Evolutionary conservation across 2,113 vertebrate genomes (phyloP).

Genomic region (Ciconia stormi): DNA sequence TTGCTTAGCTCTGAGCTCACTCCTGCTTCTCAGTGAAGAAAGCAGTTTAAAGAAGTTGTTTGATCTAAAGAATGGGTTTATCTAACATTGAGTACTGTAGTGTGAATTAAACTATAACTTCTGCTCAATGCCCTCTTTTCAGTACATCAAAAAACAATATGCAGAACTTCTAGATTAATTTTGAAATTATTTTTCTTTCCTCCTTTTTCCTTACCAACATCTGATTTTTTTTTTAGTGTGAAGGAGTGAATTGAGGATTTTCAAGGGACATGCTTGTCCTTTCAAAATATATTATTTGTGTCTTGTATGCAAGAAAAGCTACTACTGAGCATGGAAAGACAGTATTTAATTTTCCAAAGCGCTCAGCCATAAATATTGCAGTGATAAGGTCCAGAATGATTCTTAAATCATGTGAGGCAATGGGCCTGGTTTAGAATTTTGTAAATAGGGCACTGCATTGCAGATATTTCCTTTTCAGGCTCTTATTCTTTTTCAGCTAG

Average conservation of each 20-base stretch:
- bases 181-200: neutral
- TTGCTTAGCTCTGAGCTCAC: neutral
- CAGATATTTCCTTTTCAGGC: neutral
- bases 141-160: neutral
- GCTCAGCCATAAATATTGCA: conserved; percentile 16
- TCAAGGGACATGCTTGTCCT: neutral
- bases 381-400: neutral
- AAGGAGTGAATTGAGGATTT: neutral
- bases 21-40: neutral
- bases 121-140: neutral
- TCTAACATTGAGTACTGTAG: neutral
- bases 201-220: neutral
- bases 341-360: conserved; percentile 37
- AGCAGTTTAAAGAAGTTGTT: neutral
- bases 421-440: conserved; percentile 21
- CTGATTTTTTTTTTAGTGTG: neutral
- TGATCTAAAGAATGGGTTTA: neutral
- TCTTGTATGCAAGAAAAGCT: neutral
- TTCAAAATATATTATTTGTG: neutral
- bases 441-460: conserved; percentile 51
- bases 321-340: neutral
- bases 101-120: neutral
- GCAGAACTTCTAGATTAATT: neutral
- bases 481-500: neutral
- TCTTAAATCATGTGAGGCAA: conserved; percentile 25